phyloP scores from a whole-genome alignment of 2,797 vertebrate species.

The Natrix natrix region DNA sequence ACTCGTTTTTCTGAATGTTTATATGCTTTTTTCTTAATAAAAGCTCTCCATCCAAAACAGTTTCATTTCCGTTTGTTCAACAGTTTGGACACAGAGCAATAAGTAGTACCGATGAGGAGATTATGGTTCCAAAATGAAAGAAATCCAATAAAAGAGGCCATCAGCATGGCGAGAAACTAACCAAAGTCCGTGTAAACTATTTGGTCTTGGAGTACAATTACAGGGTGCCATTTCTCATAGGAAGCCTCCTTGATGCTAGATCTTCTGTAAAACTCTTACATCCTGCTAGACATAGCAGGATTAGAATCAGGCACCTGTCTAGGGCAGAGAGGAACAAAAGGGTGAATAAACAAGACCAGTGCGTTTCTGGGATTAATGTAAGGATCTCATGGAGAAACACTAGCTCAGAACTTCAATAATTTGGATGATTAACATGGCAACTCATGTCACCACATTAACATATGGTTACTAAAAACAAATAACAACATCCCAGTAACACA shows the following conservation, averaged over 20 bases:
- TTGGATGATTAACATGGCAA: background rate
- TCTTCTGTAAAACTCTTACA: background rate
- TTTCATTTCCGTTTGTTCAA: slow-evolving; percentile 73
- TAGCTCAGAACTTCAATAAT: background rate
- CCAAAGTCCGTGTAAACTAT: slow-evolving; percentile 51
- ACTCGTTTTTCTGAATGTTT: background rate
- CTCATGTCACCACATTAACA: background rate
- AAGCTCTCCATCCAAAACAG: slow-evolving; percentile 53
- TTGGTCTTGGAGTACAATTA: slow-evolving; percentile 45
- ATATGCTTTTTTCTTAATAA: slow-evolving; percentile 36
- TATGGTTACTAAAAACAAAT: background rate
- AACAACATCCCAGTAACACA: background rate
- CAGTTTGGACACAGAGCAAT: slow-evolving; percentile 48
- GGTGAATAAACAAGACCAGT: background rate
- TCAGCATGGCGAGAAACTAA: slow-evolving; percentile 40
- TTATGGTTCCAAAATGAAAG: slow-evolving; percentile 49
- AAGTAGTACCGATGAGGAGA: slow-evolving; percentile 60
- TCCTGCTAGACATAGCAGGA: background rate
- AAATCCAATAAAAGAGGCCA: slow-evolving; percentile 44
- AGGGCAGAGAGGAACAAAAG: background rate
- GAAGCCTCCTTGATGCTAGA: background rate
- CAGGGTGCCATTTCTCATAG: background rate
- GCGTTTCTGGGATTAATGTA: background rate
- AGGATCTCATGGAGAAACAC: background rate
- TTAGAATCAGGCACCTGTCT: background rate